Evolutionary conservation across 2,797 vertebrate species (phyloP).

Genomic region (Novumbra hubbsi): DNA sequence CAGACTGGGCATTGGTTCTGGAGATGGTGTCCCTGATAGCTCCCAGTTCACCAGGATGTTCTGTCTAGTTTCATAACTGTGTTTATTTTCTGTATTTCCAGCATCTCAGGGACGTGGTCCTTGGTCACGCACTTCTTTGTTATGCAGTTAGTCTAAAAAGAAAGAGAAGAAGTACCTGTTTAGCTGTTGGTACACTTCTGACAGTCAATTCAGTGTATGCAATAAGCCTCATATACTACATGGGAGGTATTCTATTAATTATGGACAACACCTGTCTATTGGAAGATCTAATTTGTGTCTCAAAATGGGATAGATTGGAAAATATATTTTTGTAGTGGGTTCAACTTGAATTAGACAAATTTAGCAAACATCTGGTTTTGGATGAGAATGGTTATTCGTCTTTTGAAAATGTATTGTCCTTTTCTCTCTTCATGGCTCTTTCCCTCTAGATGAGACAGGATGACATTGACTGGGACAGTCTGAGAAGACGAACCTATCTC

Average conservation of each 20-base stretch:
- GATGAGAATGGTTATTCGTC: neutral
- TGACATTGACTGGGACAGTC: slow-evolving; percentile 37
- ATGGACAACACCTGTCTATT: neutral
- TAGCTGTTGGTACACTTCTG: slow-evolving; percentile 13
- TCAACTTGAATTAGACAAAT: neutral
- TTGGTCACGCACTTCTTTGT: slow-evolving; percentile 35
- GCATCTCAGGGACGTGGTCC: slow-evolving; percentile 9
- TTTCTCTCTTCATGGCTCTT: slow-evolving; percentile 1
- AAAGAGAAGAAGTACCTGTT: slow-evolving; percentile 19
- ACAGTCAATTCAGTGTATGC: too few species aligned
- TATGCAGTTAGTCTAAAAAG: slow-evolving; percentile 15
- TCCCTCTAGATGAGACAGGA: slow-evolving; percentile 27
- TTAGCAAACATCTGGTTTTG: neutral
- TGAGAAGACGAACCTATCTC: slow-evolving; percentile 35
- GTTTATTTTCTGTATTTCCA: slow-evolving; percentile 30
- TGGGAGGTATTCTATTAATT: neutral
- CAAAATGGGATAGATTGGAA: neutral
- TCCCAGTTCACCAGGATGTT: slow-evolving; percentile 19
- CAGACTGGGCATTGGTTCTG: slow-evolving; percentile 20
- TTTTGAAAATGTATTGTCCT: neutral
- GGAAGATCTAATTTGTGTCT: slow-evolving; percentile 11
- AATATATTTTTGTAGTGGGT: neutral
- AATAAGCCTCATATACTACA: slow-evolving; percentile 3
- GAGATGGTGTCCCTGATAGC: slow-evolving; percentile 34
- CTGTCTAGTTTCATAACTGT: slow-evolving; percentile 13